These are phyloP conservation scores for Apomyelois bistriatella DNA, from an alignment of 2,888 invertebrate genomes.

Conservation along the genomic window DNA sequence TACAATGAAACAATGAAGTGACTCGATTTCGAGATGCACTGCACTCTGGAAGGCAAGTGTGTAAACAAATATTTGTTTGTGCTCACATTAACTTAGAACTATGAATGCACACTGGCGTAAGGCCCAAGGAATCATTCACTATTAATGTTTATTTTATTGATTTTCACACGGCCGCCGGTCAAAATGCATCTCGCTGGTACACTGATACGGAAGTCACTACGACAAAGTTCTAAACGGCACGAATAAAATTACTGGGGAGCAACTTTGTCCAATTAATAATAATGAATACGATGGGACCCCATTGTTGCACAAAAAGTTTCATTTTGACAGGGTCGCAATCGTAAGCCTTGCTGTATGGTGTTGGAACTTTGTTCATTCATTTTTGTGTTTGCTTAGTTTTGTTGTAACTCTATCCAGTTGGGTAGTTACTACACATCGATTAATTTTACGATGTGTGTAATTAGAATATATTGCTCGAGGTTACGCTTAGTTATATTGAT, in stretches of 20 bases:
- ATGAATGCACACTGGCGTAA: conserved; percentile 17
- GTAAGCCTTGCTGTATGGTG: conserved; percentile 43
- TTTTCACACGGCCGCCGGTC: conserved; percentile 68
- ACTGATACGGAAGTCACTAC: conserved; percentile 39
- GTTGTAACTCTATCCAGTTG: conserved; percentile 49
- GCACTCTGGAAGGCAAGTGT: conserved; percentile 11
- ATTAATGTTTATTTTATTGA: conserved; percentile 76
- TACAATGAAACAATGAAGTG: not conserved
- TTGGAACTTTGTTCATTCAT: conserved; percentile 53
- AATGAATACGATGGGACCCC: conserved; percentile 60
- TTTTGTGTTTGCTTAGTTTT: conserved; percentile 45
- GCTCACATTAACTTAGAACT: conserved; percentile 21
- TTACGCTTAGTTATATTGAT: conserved; percentile 16
- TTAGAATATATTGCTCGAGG: conserved; percentile 36
- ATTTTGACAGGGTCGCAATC: conserved; percentile 63
- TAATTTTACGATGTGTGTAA: conserved; percentile 68
- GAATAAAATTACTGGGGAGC: conserved; percentile 58
- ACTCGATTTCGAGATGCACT: conserved; percentile 3
- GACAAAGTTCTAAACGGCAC: conserved; percentile 57
- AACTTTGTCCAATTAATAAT: conserved; percentile 72
- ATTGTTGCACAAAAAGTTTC: conserved; percentile 52
- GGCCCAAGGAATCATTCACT: conserved; percentile 36
- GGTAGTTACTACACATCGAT: conserved; percentile 53
- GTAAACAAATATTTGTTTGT: conserved; percentile 20
- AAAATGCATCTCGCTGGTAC: conserved; percentile 56